phyloP scores from a whole-genome alignment of 1,140 invertebrate species.

The Heliconius eleuchia region DNA sequence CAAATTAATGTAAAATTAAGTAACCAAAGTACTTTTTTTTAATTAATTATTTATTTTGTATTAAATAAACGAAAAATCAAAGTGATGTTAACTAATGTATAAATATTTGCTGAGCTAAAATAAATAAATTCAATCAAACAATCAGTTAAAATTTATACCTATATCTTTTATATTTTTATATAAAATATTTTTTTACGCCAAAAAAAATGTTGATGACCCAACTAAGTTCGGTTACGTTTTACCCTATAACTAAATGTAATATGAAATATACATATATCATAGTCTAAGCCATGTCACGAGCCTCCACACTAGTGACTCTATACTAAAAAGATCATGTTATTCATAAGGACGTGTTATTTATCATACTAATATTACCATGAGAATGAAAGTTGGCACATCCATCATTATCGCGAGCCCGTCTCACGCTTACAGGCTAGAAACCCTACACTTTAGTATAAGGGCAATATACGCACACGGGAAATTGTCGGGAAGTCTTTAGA shows the following conservation, averaged over 20 bases:
- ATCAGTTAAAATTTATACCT: too few relatives aligned
- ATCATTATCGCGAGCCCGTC: slow-evolving; percentile 35
- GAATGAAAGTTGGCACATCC: slow-evolving; percentile 35
- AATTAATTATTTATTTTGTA: neutral
- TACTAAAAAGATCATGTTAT: slow-evolving; percentile 25
- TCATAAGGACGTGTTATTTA: slow-evolving; percentile 34
- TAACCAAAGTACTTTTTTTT: neutral
- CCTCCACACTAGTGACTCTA: slow-evolving; percentile 13
- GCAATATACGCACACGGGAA: slow-evolving; percentile 17
- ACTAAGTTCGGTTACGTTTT: neutral
- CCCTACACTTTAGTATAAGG: slow-evolving; percentile 23
- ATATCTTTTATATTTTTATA: too few relatives aligned
- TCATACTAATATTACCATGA: slow-evolving; percentile 41
- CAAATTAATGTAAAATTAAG: neutral
- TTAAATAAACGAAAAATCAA: neutral
- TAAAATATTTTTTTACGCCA: too few relatives aligned
- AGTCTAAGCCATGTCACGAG: slow-evolving; percentile 13
- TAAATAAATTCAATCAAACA: too few relatives aligned
- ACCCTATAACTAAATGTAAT: neutral
- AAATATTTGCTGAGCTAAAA: neutral
- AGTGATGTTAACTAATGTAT: neutral
- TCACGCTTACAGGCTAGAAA: slow-evolving; percentile 27
- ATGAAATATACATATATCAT: neutral
- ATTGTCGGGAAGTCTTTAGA: slow-evolving; percentile 16
- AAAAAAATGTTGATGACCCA: neutral